Conservation (phyloP, 2,888 invertebrate genomes). For the Nematopogon swammerdamellus region DNA sequence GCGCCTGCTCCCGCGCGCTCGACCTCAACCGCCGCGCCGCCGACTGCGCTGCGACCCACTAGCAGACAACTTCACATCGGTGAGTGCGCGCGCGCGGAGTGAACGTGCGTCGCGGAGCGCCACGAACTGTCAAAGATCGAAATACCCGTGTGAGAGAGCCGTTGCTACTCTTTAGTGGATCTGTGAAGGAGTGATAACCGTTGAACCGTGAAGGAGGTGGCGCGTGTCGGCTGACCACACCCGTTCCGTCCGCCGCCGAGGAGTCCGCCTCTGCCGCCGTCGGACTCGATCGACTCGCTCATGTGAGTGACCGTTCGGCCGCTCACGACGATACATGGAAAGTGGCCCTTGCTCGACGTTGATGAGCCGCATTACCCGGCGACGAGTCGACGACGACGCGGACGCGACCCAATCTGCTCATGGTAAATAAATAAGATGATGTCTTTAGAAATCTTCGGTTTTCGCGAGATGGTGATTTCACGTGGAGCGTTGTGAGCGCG, state of each 20-base stretch:
- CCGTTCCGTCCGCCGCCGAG: too few relatives aligned
- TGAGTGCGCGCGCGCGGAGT: constrained; percentile 52
- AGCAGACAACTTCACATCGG: constrained; percentile 53
- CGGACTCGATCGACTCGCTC: constrained; percentile 21
- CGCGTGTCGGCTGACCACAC: background rate
- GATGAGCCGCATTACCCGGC: background rate
- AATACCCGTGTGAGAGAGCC: too few relatives aligned
- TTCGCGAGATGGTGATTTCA: background rate
- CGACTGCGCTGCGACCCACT: constrained; percentile 12
- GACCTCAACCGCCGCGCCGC: background rate
- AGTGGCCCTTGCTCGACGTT: constrained; percentile 39
- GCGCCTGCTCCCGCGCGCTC: constrained; percentile 8
- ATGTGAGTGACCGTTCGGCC: constrained; percentile 45
- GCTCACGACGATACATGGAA: constrained; percentile 28
- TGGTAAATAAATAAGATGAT: background rate
- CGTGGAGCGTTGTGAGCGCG: background rate
- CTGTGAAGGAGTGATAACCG: background rate
- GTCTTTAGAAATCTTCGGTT: background rate
- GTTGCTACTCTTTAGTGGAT: background rate
- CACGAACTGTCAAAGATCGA: background rate
- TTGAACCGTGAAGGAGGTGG: background rate
- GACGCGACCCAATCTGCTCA: background rate
- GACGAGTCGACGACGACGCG: background rate
- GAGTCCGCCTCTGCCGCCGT: too few relatives aligned
- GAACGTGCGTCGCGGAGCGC: constrained; percentile 28